Conservation (phyloP, 2,888 invertebrate genomes). For the Geophilus truncorum region DNA sequence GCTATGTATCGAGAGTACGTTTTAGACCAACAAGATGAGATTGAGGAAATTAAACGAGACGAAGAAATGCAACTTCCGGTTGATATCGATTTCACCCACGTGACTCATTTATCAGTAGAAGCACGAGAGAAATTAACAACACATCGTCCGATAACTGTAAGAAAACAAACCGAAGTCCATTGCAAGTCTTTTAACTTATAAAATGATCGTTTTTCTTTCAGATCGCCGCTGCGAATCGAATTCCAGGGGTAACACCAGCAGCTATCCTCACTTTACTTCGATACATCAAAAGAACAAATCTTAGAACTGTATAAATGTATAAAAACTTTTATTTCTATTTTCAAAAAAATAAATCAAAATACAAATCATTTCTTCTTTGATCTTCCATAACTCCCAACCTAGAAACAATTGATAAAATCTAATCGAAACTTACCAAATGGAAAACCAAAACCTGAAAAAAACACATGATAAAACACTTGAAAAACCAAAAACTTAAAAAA, state of each 20-base stretch:
- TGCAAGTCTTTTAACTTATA: not conserved
- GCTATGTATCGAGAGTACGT: conserved; percentile 32
- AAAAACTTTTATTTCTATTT: too few species aligned
- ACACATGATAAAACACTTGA: too few species aligned
- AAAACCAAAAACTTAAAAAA: too few species aligned
- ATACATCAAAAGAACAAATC: not conserved
- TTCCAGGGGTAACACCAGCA: conserved; percentile 3
- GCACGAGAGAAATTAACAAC: not conserved
- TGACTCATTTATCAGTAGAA: not conserved
- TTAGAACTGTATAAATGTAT: too few species aligned
- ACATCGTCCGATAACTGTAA: not conserved
- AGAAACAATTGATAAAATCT: too few species aligned
- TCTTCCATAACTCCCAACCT: too few species aligned
- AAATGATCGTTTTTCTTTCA: not conserved
- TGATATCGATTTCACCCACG: conserved; percentile 30
- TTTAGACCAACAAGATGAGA: conserved; percentile 30
- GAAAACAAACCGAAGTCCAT: not conserved
- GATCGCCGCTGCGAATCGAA: conserved; percentile 3
- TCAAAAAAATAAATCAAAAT: not conserved
- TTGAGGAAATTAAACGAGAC: conserved; percentile 32
- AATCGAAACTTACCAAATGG: too few species aligned
- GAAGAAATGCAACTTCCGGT: conserved; percentile 33
- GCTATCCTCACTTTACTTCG: not conserved
- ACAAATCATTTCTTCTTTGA: too few species aligned
- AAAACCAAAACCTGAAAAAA: too few species aligned